Evolutionary conservation across 1,140 invertebrate genomes (phyloP).

Genomic region (Homalodisca vitripennis): DNA sequence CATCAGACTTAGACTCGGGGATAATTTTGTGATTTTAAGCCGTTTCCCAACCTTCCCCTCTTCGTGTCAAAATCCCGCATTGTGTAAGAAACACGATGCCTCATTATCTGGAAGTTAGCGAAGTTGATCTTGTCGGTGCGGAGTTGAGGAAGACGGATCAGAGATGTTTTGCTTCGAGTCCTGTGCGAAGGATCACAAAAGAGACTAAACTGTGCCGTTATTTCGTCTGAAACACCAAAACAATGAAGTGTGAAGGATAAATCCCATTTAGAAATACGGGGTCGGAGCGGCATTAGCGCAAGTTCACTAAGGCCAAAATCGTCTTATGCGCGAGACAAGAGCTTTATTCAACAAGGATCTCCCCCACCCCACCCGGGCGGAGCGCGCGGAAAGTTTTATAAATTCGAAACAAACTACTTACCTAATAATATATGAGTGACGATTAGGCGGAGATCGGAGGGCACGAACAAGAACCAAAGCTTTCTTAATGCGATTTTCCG

Average conservation of each 20-base stretch:
- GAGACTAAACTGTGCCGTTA: constrained; percentile 22
- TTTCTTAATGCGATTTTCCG: constrained; percentile 36
- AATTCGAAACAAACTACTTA: constrained; percentile 39
- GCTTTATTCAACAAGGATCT: constrained; percentile 36
- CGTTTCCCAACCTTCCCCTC: too few relatives aligned
- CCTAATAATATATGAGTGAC: constrained; percentile 37
- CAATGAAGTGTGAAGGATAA: constrained; percentile 39
- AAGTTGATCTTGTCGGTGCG: constrained; percentile 16
- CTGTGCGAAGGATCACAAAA: constrained; percentile 12
- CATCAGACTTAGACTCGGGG: too few relatives aligned
- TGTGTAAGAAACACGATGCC: too few relatives aligned
- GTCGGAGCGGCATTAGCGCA: constrained; percentile 30
- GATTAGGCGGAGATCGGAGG: constrained; percentile 34
- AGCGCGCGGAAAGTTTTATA: constrained; percentile 33
- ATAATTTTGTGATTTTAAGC: too few relatives aligned
- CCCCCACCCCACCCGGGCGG: constrained; percentile 11
- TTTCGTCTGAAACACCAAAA: constrained; percentile 31
- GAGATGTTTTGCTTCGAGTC: constrained; percentile 15
- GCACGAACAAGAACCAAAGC: constrained; percentile 37
- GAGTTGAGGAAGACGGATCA: background rate
- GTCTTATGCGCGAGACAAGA: constrained; percentile 35
- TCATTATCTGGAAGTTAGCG: background rate
- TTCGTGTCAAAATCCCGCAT: too few relatives aligned
- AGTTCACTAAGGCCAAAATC: constrained; percentile 36
- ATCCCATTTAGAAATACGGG: constrained; percentile 35